These are phyloP conservation scores for Tridacna gigas DNA, from an alignment of 2,888 invertebrate genomes.

Conservation along the genomic window DNA sequence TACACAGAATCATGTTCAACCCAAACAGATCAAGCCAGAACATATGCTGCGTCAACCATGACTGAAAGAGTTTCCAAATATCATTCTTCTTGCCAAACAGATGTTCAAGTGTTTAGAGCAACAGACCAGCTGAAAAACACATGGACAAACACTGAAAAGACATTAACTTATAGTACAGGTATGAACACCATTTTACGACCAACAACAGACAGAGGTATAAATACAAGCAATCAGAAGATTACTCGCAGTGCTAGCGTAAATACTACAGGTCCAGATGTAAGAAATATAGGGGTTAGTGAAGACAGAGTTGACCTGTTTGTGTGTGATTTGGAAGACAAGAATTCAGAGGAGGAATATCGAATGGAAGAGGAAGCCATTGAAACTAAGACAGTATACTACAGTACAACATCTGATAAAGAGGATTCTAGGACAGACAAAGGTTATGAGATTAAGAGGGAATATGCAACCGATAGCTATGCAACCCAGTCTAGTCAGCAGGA, in stretches of 20 bases:
- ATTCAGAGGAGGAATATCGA: slow-evolving; percentile 65
- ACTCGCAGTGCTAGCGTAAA: slow-evolving; percentile 59
- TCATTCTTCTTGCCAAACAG: slow-evolving; percentile 73
- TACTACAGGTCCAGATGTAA: slow-evolving; percentile 49
- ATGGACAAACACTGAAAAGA: slow-evolving; percentile 70
- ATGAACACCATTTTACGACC: slow-evolving; percentile 74
- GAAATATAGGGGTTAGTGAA: slow-evolving; percentile 66
- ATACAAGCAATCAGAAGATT: slow-evolving; percentile 56
- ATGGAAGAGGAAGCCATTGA: slow-evolving; percentile 64
- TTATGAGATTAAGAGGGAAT: slow-evolving; percentile 62
- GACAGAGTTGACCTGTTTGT: slow-evolving; percentile 68
- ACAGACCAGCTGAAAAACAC: slow-evolving; percentile 70
- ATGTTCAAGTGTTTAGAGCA: slow-evolving; percentile 73
- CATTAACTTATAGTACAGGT: slow-evolving; percentile 64
- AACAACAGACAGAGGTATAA: slow-evolving; percentile 56
- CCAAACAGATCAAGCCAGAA: slow-evolving; percentile 74
- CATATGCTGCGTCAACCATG: slow-evolving; percentile 74
- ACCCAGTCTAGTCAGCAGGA: slow-evolving; percentile 11
- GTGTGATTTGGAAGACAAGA: slow-evolving; percentile 65
- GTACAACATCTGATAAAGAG: slow-evolving; percentile 46
- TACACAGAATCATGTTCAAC: slow-evolving; percentile 70
- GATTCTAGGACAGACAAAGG: slow-evolving; percentile 54
- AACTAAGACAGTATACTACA: slow-evolving; percentile 61
- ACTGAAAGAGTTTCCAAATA: slow-evolving; percentile 69
- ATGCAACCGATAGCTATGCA: slow-evolving; percentile 42